phyloP scores from a whole-genome alignment of 2,113 vertebrate genomes.

The Lophura nycthemera region DNA sequence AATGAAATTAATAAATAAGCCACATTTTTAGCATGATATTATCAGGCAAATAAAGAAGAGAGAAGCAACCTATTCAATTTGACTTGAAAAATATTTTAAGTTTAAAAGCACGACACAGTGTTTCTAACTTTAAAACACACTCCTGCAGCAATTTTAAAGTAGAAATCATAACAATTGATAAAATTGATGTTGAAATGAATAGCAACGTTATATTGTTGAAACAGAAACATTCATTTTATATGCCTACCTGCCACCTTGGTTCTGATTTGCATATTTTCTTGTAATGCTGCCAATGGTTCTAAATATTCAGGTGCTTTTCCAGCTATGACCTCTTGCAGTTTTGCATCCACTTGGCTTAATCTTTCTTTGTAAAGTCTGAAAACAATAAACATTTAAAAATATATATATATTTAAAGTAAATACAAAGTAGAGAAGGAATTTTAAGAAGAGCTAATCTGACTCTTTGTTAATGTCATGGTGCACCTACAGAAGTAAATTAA shows the following conservation, averaged over 20 bases:
- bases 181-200: background rate
- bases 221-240: slow-evolving; percentile 42
- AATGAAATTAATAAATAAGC: background rate
- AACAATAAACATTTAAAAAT: slow-evolving; percentile 52
- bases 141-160: background rate
- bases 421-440: background rate
- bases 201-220: slow-evolving; percentile 11
- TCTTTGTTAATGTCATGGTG: background rate
- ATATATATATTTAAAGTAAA: slow-evolving; percentile 36
- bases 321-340: slow-evolving; percentile 96
- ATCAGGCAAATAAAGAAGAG: background rate
- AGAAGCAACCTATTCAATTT: background rate
- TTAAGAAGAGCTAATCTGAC: slow-evolving; percentile 1
- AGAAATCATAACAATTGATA: background rate
- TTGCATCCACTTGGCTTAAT: slow-evolving; percentile 96
- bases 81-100: background rate
- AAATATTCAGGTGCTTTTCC: slow-evolving; percentile 97
- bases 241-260: slow-evolving; percentile 96
- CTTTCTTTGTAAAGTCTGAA: slow-evolving; percentile 96
- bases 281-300: slow-evolving; percentile 95
- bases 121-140: background rate
- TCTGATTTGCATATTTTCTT: slow-evolving; percentile 99
- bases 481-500: background rate
- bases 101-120: background rate
- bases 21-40: background rate